Evolutionary conservation across 1,140 invertebrate genomes (phyloP).

Genomic region (Triops longicaudatus): DNA sequence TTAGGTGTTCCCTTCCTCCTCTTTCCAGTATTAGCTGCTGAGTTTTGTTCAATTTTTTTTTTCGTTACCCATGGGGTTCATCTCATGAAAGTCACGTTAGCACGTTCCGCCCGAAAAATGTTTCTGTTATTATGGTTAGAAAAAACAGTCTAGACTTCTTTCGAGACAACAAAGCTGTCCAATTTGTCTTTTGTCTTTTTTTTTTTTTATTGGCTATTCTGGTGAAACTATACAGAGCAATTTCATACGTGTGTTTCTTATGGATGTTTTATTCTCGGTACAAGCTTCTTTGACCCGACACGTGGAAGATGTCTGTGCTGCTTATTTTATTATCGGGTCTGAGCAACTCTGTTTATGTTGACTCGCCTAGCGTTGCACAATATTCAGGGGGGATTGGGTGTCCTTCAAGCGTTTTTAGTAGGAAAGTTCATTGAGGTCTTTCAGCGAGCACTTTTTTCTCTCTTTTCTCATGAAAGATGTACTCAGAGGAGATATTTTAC

Average conservation of each 20-base stretch:
- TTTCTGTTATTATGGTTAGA: background rate
- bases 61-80: background rate
- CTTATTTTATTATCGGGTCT: background rate
- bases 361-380: background rate
- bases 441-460: background rate
- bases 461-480: background rate
- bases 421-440: background rate
- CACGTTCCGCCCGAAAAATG: constrained; percentile 11
- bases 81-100: constrained; percentile 8
- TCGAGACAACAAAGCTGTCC: background rate
- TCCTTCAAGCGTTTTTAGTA: background rate
- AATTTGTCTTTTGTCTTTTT: background rate
- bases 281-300: background rate
- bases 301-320: background rate
- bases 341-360: background rate
- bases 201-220: background rate
- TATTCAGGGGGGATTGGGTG: background rate
- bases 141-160: background rate
- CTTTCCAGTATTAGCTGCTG: background rate
- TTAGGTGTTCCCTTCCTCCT: background rate
- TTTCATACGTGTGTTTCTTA: background rate
- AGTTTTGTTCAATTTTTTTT: background rate
- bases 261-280: background rate
- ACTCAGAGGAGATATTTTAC: background rate
- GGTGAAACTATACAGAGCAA: background rate